Evolutionary conservation across 2,797 vertebrate genomes (phyloP), one percentile per base, ranked within the genome.

Genomic region (Sebastes iracundus): DNA sequence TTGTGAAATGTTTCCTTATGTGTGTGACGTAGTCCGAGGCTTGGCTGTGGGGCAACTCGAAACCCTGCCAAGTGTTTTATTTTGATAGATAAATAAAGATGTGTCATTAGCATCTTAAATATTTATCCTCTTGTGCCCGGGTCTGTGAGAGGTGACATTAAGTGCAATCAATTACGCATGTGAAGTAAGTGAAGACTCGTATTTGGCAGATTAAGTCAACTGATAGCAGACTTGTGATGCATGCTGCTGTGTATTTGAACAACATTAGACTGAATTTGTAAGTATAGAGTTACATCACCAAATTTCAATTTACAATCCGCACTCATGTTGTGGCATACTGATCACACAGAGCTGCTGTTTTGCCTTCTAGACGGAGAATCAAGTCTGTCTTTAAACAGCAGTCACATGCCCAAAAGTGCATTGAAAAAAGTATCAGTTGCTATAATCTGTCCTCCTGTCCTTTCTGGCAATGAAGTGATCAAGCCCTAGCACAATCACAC

Each of bases 21-120:
- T 42, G 30, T 61, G 56, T 25, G 46, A 66, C 12, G 12, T 25
- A 22, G 58, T 35, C 52, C 4, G 1, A 68, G 38, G 10, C 52
- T 62, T 55, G 67, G 66, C 62, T 63, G 25, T 55, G 52, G 56
- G 30, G 64, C 25, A 28, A 6, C 35, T 5, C 3, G 0, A 46
- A 68, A 42, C 46, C 60, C 42, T 77, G 80, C 76, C 69, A 82
- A 79, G 25, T 23, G 28, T 78, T 77, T 80, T 52, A 85, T 81
- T 71, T 66, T 77, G 70, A 81, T 71, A 75, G 61, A 71, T 81
- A 67, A 72, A 73, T 76, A 71, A 78, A 71, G 25, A 82, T 38
- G 22, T 32, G 58, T 52, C n/a, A 69, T 72, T 30, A 69, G 33
- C 53, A 69, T 79, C 80, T 65, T 76, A 73, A 76, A 63, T 69